Evolutionary conservation across 2,888 invertebrate species (phyloP).

Genomic region (Kuschelorhynchus macadamiae): DNA sequence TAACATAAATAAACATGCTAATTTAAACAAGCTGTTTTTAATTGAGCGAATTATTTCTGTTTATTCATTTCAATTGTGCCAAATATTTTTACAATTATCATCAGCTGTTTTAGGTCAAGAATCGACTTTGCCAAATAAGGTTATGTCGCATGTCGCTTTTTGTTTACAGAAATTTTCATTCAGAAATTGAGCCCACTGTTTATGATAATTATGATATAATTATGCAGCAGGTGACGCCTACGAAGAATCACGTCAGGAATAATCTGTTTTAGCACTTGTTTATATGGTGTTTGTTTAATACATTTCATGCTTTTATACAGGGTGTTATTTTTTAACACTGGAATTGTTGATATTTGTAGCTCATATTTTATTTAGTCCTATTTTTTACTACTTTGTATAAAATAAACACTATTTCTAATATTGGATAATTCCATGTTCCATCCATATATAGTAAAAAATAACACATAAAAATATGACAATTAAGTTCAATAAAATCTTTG

Average conservation of each 20-base stretch:
- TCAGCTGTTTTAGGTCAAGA: constrained; percentile 51
- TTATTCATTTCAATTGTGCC: constrained; percentile 7
- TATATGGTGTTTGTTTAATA: not conserved
- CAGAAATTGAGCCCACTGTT: constrained; percentile 26
- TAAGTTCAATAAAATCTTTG: too few relatives aligned
- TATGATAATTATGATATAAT: constrained; percentile 20
- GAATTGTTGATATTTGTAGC: too few relatives aligned
- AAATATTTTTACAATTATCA: constrained; percentile 20
- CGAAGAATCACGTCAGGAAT: constrained; percentile 22
- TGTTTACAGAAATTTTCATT: constrained; percentile 26
- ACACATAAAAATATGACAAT: too few relatives aligned
- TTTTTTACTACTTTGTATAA: too few relatives aligned
- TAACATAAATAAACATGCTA: constrained; percentile 26
- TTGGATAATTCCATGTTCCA: not conserved
- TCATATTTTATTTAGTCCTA: too few relatives aligned
- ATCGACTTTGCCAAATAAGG: constrained; percentile 59
- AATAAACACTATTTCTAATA: not conserved
- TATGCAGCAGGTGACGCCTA: constrained; percentile 29
- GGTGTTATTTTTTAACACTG: too few relatives aligned
- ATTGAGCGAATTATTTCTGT: constrained; percentile 15
- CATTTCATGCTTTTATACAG: not conserved
- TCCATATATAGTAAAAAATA: not conserved
- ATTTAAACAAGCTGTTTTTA: constrained; percentile 21
- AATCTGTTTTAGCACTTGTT: constrained; percentile 1
- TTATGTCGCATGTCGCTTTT: constrained; percentile 52